Base-by-base conservation (phyloP, 2,113 vertebrate species). In the Variabilichromis moorii region DNA sequence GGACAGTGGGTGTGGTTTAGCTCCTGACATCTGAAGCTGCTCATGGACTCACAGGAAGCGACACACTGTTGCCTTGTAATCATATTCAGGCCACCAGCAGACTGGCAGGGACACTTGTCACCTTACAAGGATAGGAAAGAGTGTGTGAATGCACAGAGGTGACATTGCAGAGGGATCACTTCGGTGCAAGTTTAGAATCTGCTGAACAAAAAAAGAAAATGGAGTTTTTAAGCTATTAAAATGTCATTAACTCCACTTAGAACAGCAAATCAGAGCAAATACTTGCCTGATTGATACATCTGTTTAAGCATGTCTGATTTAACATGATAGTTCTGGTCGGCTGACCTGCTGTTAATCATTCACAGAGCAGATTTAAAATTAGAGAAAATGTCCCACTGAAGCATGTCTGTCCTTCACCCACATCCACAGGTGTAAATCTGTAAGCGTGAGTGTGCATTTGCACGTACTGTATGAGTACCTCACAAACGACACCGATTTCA, bases 71-170 rank as follows among this genome's bases (percentile, higher is more conserved):
- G 31, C 54, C 42, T 88, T 42, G 12, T 63, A 35, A 63, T 91
- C 80, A 53, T 51, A 31, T 37, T 84, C 1, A 33, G 50, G 82
- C 66, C 50, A 51, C 33, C 35, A 10, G 63, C 51, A 73, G 66
- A 54, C 83, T 73, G 61, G 42, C 71, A 47, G 79, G 45, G 45
- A 45, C 53, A 71, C 63, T 84, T 16, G 42, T 87, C 90, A 80
- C 93, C 93, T 80, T 93, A 92, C 90, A 94, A 88, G 93, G 93
- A 90, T 86, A 93, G 92, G 93, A 94, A 94, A 50, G 4, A 82
- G 82, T 19, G 33, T 28, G 17, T 51, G 83, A 80, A 59, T 4
- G 78, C 88, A 54, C 13, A 4, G 66, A 68, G 89, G 76, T 19
- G 71, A 88, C 66, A 82, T 28, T 10, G 45, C 81, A 37, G 16